A percentile compares a stretch with the other conserved stretches of the same genome.
Evolutionary conservation across 2,113 vertebrate genomes (phyloP).

Genomic region (Anarrhichthys ocellatus): DNA sequence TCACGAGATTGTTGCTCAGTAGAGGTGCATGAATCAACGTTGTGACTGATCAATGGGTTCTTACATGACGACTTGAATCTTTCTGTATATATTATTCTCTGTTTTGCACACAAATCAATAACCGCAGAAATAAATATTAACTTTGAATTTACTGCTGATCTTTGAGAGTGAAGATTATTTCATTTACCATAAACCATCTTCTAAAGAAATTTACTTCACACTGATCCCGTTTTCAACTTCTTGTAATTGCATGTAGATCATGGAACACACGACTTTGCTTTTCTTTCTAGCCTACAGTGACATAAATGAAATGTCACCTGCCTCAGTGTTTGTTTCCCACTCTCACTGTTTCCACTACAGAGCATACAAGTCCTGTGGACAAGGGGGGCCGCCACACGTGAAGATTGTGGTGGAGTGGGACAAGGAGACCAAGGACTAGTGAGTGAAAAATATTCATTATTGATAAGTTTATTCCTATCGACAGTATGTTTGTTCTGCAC

Average conservation of each 20-base stretch:
- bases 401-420: slow-evolving; percentile 99
- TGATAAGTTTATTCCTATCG: background rate
- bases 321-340: background rate
- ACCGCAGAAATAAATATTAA: background rate
- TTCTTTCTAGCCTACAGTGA: background rate
- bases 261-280: background rate
- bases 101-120: background rate
- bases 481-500: background rate
- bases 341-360: slow-evolving; percentile 71
- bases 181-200: background rate
- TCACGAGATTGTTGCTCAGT: slow-evolving; percentile 1
- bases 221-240: background rate
- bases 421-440: slow-evolving; percentile 99
- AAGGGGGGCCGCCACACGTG: slow-evolving; percentile 94
- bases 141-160: background rate
- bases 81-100: background rate
- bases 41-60: background rate
- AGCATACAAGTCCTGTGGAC: slow-evolving; percentile 95
- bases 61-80: background rate
- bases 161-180: background rate
- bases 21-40: background rate
- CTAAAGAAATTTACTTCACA: background rate
- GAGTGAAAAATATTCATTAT: slow-evolving; percentile 75
- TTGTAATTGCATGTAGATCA: background rate
- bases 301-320: background rate